Base-by-base conservation (phyloP, 2,113 vertebrate genomes). In the Vulpes lagopus region DNA sequence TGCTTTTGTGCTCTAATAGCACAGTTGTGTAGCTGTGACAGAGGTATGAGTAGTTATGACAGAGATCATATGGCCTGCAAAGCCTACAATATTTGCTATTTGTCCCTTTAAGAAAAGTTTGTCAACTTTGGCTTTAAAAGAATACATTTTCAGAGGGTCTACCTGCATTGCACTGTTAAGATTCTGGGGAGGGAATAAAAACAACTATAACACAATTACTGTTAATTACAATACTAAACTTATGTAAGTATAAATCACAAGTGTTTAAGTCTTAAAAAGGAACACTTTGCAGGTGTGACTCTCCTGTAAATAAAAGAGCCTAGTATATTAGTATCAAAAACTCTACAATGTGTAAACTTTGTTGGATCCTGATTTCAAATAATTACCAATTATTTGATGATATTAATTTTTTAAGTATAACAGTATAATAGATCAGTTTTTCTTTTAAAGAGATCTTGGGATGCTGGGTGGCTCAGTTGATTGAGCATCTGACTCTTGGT, bases 51-150 rank as follows among this genome's bases (percentile, higher is more conserved):
- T 49, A 69, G 49, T 27, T 83, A 51, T 83, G 49, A 88, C 65
- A 93, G 62, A 93, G 78, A 85, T 22, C 49, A 55, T 27, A 85
- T 57, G 15, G 11, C 23, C 10, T 78, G 14, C 11, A 57, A 64
- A 59, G n/a, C 76, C 82, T 76, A 60, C 91, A 92, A 71, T 79
- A 91, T 91, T 89, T 94, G 65, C n/a, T 69, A 55, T 35, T 10
- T 78, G 23, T 88, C 11, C 62, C 49, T 78, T 71, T 82, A 87
- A 89, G 43, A 51, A 89, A 91, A 86, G 15, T 55, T 15, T n/a
- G 43, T 71, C 32, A 64, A 30, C 55, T 78, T 83, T 35, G 83
- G 25, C 30, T 87, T 59, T 94, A 32, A 91, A 79, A 79, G 73
- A 73, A n/a, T 55, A 69, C 17, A 80, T 73, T 38, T 92, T 35